Evolutionary conservation across 2,113 vertebrate genomes (phyloP).

Genomic region (Struthio camelus): DNA sequence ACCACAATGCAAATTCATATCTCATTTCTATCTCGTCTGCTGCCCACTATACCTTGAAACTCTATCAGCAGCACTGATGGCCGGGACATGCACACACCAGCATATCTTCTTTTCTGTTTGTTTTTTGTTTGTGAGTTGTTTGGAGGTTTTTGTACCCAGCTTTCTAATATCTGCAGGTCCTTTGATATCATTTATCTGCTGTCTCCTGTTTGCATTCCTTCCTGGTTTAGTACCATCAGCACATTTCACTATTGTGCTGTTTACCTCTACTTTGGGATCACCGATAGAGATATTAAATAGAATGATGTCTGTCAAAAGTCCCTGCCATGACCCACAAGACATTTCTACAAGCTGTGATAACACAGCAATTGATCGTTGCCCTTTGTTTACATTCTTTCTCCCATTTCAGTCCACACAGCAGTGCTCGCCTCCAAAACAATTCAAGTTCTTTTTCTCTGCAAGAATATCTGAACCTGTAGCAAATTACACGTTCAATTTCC

Average conservation of each 20-base stretch:
- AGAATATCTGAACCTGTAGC: conserved; percentile 15
- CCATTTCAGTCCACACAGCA: conserved; percentile 36
- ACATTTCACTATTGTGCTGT: conserved; percentile 37
- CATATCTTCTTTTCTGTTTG: too few relatives aligned
- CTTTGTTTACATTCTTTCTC: conserved; percentile 47
- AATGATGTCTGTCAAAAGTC: conserved; percentile 12
- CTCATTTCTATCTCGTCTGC: not conserved
- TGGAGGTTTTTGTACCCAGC: not conserved
- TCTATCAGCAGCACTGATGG: not conserved
- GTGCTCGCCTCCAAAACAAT: conserved; percentile 34
- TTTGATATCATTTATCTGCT: conserved; percentile 45
- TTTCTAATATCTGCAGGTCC: not conserved
- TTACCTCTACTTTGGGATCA: conserved; percentile 44
- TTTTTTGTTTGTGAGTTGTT: not conserved
- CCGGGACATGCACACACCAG: not conserved
- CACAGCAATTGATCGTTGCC: conserved; percentile 3
- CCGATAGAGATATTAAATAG: not conserved
- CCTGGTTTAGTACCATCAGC: conserved; percentile 27
- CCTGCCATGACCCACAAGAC: conserved; percentile 15
- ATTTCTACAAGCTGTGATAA: conserved; percentile 15
- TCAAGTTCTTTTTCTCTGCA: not conserved
- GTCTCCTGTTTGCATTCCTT: conserved; percentile 47
- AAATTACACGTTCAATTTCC: not conserved
- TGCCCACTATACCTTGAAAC: not conserved
- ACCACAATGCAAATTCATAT: not conserved